Evolutionary conservation across 2,797 vertebrate species (phyloP).

Genomic region (Bradypodion ventrale): DNA sequence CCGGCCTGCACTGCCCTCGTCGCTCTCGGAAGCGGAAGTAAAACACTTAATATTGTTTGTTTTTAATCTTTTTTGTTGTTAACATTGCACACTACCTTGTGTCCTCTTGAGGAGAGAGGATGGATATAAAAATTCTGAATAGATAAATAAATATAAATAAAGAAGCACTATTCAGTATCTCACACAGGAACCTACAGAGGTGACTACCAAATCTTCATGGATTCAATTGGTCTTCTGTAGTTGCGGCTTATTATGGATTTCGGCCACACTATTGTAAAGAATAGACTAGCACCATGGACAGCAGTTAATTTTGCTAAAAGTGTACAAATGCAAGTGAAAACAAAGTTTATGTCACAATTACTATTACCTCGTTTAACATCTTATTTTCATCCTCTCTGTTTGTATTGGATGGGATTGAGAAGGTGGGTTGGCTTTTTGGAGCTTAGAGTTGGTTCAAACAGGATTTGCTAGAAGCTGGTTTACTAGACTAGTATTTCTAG

Average conservation of each 20-base stretch:
- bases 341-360: too few species aligned
- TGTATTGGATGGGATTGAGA: too few species aligned
- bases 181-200: not conserved
- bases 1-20: too few species aligned
- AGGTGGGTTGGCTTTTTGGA: not conserved
- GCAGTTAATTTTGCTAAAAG: not conserved
- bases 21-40: too few species aligned
- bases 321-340: not conserved
- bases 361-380: not conserved
- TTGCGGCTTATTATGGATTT: not conserved
- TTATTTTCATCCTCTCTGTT: not conserved
- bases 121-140: too few species aligned
- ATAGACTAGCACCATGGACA: conserved; percentile 21
- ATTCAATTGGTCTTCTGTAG: too few species aligned
- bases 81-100: too few species aligned
- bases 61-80: too few species aligned
- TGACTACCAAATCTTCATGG: too few species aligned
- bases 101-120: too few species aligned
- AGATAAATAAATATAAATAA: too few species aligned
- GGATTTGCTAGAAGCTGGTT: not conserved
- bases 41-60: too few species aligned
- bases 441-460: not conserved
- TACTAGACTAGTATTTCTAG: not conserved
- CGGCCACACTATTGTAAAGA: not conserved
- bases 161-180: not conserved